phyloP scores from a whole-genome alignment of 2,888 invertebrate genomes.

The Drosophila hamatofila region DNA sequence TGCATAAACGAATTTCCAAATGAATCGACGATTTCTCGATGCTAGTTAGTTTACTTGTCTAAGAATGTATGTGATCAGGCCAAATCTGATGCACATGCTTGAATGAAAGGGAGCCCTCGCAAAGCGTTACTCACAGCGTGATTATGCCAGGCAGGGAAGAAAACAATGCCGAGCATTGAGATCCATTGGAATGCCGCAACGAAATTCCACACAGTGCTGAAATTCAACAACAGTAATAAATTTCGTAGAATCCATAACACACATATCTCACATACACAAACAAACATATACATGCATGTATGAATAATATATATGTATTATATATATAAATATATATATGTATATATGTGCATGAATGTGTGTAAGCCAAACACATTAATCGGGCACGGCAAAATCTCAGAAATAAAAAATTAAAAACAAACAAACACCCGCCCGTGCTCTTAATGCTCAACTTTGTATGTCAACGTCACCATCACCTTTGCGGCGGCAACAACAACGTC shows the following conservation, averaged over 20 bases:
- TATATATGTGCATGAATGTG: neutral
- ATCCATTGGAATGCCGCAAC: slow-evolving; percentile 22
- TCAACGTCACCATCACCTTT: slow-evolving; percentile 60
- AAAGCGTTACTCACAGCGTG: neutral
- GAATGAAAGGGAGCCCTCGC: neutral
- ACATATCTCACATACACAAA: neutral
- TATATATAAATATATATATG: slow-evolving; percentile 1
- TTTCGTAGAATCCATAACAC: slow-evolving; percentile 41
- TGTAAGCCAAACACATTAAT: slow-evolving; percentile 38
- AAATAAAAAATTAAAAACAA: slow-evolving; percentile 73
- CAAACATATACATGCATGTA: neutral
- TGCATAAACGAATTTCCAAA: neutral
- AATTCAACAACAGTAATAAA: slow-evolving; percentile 67
- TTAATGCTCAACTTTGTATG: slow-evolving; percentile 35
- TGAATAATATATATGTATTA: neutral
- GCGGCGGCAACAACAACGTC: slow-evolving; percentile 45
- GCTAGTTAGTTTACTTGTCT: neutral
- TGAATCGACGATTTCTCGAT: too few species aligned
- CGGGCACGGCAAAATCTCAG: slow-evolving; percentile 48
- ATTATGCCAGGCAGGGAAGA: slow-evolving; percentile 40
- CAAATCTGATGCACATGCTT: neutral
- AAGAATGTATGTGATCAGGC: neutral
- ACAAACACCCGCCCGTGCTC: slow-evolving; percentile 55
- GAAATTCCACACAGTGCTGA: slow-evolving; percentile 40
- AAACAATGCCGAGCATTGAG: slow-evolving; percentile 23